Base-by-base conservation (phyloP, 2,888 invertebrate species). In the Lycocerus yunnanus region DNA sequence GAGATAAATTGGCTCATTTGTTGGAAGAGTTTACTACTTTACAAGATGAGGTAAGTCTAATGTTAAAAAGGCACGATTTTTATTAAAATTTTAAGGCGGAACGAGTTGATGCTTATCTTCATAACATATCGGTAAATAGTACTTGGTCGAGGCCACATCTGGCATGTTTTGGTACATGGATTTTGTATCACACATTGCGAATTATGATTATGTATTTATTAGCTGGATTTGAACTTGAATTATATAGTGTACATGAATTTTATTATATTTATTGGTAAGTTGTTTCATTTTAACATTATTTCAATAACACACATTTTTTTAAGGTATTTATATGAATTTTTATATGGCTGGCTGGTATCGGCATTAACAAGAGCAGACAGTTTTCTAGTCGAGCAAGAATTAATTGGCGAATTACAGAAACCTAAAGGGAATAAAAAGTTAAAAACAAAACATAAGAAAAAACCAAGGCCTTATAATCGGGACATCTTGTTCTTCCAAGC, bases 201-300 rank as follows among this genome's bases (percentile, higher is more conserved):
- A 93, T 97, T 27, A 98, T 98, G 97, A 94, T 97, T 82, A 94
- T 97, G 84, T 98, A 97, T 87, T 90, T 98, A 58, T 90, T 98
- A 81, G 94, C 97, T 16, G 98, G 98, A 0, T 95, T 99, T 82
- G 98, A 98, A 85, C 90, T 99, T 71, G 98, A 99, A 86, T 88
- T 99, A 27, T 99, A 98, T 88, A 96, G 97, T 74, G 93, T 95
- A 18, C 98, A 98, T 85, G 99, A 99, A 88, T 98, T 96, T 87
- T 94, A 97, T 82, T 98, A 97, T 85, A 95, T 98, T 81, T 99
- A 94, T 87, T 97, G 97, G 97, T 94, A 80, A 88, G 88, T 84
- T 65, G 18, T 43, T 67, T 14, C 73, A 61, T 16, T 27, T 68
- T 16, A 21, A 70, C 3, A 20, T 65, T 74, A 58, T 43, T 43